Percentiles rank a stretch among this genome's conserved stretches.
phyloP scores from a whole-genome alignment of 2,888 invertebrate species.

The Platycnemis pennipes region DNA sequence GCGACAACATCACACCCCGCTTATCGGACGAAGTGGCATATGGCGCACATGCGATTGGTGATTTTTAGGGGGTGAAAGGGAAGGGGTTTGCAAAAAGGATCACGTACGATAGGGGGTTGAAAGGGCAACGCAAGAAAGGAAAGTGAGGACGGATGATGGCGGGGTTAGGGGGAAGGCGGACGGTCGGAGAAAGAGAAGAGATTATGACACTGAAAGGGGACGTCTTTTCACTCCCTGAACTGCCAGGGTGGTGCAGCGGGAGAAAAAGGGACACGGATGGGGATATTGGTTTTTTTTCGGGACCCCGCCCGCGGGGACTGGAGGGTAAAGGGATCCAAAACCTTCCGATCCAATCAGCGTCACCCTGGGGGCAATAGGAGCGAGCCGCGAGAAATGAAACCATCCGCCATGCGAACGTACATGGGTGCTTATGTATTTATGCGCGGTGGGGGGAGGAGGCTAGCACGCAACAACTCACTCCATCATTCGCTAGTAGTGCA shows the following conservation, averaged over 20 bases:
- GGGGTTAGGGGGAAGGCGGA: not conserved
- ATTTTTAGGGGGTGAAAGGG: not conserved
- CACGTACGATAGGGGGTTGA: not conserved
- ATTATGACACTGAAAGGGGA: not conserved
- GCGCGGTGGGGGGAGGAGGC: not conserved
- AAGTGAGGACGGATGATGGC: not conserved
- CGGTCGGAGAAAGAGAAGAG: not conserved
- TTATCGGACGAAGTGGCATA: slow-evolving; percentile 30
- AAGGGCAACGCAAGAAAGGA: not conserved
- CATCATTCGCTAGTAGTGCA: not conserved
- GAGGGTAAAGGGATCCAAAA: not conserved
- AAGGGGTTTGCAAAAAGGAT: not conserved
- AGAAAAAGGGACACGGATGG: not conserved
- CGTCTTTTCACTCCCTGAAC: not conserved
- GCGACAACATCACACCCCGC: slow-evolving; percentile 56
- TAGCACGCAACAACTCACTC: slow-evolving; percentile 10
- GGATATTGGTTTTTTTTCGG: slow-evolving; percentile 53
- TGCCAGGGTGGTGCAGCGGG: not conserved
- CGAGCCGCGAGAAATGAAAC: not conserved
- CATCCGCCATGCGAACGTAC: not conserved
- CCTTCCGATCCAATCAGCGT: slow-evolving; percentile 55
- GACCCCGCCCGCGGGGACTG: slow-evolving; percentile 13
- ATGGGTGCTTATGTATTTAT: not conserved
- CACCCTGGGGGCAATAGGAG: slow-evolving; percentile 18
- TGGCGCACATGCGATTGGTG: not conserved